phyloP scores from a whole-genome alignment of 2,113 vertebrate species.

The Carassius carassius region DNA sequence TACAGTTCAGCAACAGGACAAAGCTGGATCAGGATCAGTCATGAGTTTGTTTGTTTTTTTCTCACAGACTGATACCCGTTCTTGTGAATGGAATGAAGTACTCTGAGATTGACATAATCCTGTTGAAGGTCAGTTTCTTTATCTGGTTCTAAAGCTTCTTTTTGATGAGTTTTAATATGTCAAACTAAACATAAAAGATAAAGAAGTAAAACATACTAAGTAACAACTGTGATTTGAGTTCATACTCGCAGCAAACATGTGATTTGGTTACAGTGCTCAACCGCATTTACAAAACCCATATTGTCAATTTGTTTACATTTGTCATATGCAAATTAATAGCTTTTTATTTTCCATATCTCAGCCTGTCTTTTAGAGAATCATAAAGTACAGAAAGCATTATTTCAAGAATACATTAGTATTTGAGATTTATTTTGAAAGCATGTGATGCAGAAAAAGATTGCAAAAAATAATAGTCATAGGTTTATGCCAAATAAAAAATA shows the following conservation, averaged over 20 bases:
- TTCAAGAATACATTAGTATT: not conserved
- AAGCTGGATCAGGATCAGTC: not conserved
- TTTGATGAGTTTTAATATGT: not conserved
- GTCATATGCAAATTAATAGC: not conserved
- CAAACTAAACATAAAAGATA: not conserved
- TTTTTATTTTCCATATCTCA: not conserved
- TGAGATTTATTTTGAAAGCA: too few relatives aligned
- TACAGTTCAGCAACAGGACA: not conserved
- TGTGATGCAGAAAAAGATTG: too few relatives aligned
- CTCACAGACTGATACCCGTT: slow-evolving; percentile 88
- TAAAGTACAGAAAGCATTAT: not conserved
- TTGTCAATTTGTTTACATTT: not conserved
- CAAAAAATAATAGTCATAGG: not conserved
- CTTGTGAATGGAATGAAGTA: slow-evolving; percentile 99
- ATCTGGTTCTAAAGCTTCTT: not conserved
- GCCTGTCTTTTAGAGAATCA: not conserved
- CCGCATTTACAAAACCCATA: not conserved
- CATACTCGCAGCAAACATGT: not conserved
- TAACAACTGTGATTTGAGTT: not conserved
- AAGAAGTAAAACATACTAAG: not conserved
- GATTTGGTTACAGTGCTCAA: not conserved
- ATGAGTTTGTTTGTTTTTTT: slow-evolving; percentile 49
- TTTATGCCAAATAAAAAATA: not conserved
- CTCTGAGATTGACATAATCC: slow-evolving; percentile 97
- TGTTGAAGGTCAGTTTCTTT: slow-evolving; percentile 88